A percentile compares a stretch with the other conserved stretches of the same genome.
phyloP scores from a whole-genome alignment of 1,140 invertebrate genomes.

The Hyles vespertilio region DNA sequence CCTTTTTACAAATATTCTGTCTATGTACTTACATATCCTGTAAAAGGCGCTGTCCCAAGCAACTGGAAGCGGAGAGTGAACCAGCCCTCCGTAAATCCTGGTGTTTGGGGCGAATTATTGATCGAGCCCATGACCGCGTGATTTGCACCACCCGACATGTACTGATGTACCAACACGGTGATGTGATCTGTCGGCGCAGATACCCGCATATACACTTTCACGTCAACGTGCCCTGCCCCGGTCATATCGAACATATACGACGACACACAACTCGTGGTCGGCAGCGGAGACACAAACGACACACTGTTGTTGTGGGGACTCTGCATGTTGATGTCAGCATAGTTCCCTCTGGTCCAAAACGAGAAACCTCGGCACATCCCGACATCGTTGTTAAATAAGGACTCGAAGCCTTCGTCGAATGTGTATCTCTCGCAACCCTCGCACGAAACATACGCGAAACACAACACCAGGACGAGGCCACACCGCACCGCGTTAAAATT shows the following conservation, averaged over 20 bases:
- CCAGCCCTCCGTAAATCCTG: conserved; percentile 11
- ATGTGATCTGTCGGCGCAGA: conserved; percentile 8
- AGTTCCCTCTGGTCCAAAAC: conserved; percentile 2
- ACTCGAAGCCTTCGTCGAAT: conserved; percentile 32
- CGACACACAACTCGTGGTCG: conserved; percentile 18
- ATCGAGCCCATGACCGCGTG: conserved; percentile 5
- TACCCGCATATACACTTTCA: conserved; percentile 24
- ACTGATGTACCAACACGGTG: conserved; percentile 3
- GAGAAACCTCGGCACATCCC: conserved; percentile 1
- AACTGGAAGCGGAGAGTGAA: conserved; percentile 5
- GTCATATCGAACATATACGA: conserved; percentile 20
- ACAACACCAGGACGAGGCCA: conserved; percentile 9
- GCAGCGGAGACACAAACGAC: conserved; percentile 13
- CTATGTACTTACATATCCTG: conserved; percentile 13
- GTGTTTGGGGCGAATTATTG: background rate
- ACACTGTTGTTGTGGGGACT: conserved; percentile 11
- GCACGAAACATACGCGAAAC: conserved; percentile 23
- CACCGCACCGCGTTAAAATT: background rate
- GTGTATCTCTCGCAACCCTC: conserved; percentile 35
- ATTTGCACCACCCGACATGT: background rate
- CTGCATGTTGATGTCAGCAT: background rate
- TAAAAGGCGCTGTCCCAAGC: conserved; percentile 4
- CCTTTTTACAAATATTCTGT: no score
- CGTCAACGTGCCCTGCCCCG: conserved; percentile 18
- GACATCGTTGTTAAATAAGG: conserved; percentile 4